Conservation (phyloP, 2,113 vertebrate species). For the Protobothrops mucrosquamatus region DNA sequence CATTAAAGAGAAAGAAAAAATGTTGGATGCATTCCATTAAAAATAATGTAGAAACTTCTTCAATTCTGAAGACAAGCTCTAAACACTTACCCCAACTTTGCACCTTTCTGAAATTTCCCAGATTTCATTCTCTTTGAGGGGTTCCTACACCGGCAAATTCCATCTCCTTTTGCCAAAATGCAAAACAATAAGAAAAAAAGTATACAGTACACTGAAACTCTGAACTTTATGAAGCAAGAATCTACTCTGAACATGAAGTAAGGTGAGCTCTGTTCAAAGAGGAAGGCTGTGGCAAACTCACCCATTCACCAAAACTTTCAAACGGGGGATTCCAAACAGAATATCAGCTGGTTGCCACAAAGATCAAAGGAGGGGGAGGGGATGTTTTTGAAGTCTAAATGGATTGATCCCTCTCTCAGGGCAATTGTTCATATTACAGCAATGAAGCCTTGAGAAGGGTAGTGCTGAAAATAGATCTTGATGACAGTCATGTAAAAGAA, state of each 20-base stretch:
- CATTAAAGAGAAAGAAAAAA: not conserved
- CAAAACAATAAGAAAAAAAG: not conserved
- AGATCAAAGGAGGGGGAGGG: not conserved
- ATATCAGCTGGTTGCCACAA: not conserved
- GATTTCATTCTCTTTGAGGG: not conserved
- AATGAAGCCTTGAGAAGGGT: not conserved
- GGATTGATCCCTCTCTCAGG: not conserved
- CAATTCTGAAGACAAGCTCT: not conserved
- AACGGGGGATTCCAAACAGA: not conserved
- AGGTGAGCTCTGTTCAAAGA: not conserved
- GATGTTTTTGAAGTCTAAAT: not conserved
- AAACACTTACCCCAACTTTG: not conserved
- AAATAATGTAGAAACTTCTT: not conserved
- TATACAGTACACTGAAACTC: not conserved
- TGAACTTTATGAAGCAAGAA: not conserved
- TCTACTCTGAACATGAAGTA: not conserved
- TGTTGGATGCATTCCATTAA: not conserved
- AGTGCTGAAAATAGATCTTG: not conserved
- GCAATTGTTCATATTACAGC: not conserved
- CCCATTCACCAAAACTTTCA: not conserved
- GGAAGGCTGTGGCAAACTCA: not conserved
- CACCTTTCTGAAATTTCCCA: not conserved
- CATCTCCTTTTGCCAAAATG: not conserved
- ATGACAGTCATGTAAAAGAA: slow-evolving; percentile 23
- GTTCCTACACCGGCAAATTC: not conserved